Conservation (phyloP, 2,888 invertebrate genomes). For the Deladenus siricidicola region DNA sequence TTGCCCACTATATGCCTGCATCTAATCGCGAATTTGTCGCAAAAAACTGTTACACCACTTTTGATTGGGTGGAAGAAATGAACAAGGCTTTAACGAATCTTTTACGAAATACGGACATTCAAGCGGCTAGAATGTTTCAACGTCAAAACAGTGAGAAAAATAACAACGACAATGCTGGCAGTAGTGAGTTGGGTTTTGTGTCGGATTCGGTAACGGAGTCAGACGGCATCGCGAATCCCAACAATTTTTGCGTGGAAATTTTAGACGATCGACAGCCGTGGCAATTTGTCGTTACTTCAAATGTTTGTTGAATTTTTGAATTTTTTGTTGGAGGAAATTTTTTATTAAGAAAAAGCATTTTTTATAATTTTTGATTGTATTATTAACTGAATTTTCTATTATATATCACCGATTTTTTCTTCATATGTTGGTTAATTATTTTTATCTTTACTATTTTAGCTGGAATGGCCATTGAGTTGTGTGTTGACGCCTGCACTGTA, state of each 20-base stretch:
- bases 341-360: too few species aligned
- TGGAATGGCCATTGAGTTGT: slow-evolving; percentile 7
- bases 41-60: not conserved
- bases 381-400: not conserved
- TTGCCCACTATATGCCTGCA: not conserved
- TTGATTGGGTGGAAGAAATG: not conserved
- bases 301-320: not conserved
- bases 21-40: not conserved
- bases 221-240: not conserved
- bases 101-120: not conserved
- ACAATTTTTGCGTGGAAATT: not conserved
- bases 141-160: too few species aligned
- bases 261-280: not conserved
- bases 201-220: not conserved
- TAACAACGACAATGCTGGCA: too few species aligned
- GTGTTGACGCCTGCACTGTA: not conserved
- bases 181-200: not conserved
- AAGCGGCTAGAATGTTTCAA: not conserved
- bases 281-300: not conserved
- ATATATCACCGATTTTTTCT: slow-evolving; percentile 3
- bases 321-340: too few species aligned
- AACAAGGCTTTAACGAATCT: not conserved
- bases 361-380: too few species aligned
- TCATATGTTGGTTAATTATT: too few species aligned
- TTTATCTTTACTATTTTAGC: slow-evolving; percentile 3